Conservation (phyloP, 2,888 invertebrate species). For the Agapetus fuscipes region DNA sequence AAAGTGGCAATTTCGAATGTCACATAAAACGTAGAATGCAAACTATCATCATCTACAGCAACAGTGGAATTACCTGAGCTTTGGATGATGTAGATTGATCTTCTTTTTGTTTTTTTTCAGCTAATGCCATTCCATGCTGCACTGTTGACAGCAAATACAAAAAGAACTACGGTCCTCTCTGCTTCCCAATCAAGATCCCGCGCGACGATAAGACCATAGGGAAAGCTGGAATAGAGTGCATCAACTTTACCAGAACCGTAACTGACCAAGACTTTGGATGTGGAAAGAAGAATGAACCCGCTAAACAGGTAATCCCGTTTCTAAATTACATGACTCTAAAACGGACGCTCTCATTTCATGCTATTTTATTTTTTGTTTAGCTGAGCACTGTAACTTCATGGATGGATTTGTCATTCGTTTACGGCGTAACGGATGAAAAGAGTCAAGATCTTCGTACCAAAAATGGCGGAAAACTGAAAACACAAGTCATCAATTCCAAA, state of each 20-base stretch:
- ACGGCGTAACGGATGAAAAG: conserved; percentile 24
- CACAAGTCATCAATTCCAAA: conserved; percentile 20
- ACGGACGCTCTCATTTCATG: too few species aligned
- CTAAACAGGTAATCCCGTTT: conserved; percentile 51
- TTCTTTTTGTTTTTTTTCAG: too few species aligned
- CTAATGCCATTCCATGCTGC: conserved; percentile 23
- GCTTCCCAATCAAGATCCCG: conserved; percentile 33
- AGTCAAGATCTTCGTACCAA: conserved; percentile 23
- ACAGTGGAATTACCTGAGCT: too few species aligned
- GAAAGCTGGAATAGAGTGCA: conserved; percentile 48
- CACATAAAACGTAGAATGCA: too few species aligned
- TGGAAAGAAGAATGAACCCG: conserved; percentile 49
- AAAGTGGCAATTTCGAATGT: too few species aligned
- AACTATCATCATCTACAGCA: too few species aligned
- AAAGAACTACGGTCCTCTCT: conserved; percentile 30
- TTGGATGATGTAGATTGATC: too few species aligned
- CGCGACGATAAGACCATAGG: conserved; percentile 29
- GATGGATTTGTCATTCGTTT: conserved; percentile 29
- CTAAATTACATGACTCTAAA: neutral
- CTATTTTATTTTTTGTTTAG: conserved; percentile 12
- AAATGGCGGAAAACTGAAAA: conserved; percentile 24
- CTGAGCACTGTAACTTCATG: conserved; percentile 24
- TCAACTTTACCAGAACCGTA: conserved; percentile 63
- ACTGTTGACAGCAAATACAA: conserved; percentile 21
- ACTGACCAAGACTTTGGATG: conserved; percentile 58